Evolutionary conservation across 1,140 invertebrate species (phyloP), one percentile per base, ranked within the genome.

Genomic region (Lepidostoma basale): DNA sequence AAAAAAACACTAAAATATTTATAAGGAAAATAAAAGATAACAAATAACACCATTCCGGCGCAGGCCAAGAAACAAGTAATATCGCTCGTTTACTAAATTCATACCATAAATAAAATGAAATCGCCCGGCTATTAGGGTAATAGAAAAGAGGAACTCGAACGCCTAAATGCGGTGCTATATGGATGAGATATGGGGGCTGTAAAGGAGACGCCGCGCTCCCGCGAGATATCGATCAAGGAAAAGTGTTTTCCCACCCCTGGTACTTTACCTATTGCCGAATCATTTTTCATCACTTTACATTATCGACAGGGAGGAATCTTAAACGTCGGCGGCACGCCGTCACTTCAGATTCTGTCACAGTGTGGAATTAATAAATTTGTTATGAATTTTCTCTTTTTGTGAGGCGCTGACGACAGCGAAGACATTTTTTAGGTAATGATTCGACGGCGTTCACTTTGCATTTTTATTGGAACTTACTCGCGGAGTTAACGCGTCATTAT

Each of bases 81-180:
- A 72, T 72, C 67, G 70, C 67, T 72, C 70, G 70, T 72, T 72
- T 72, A 69, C 62, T 72, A 72, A 72, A 72, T 72, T 72, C 70
- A 72, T 72, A 72, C 63, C 70, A 72, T 72, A 72, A 72, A 72
- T 72, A 72, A 72, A 72, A 72, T 69, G 70, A 72, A 72, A 72
- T 72, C 70, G 70, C 70, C 70, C 49, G 62, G 67, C 70, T 72
- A 72, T 72, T 72, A 72, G 70, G 70, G 70, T 72, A 72, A 72
- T 72, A 72, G 70, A 72, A 72, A 72, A 72, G 70, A 72, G 70
- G 68, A 67, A 63, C 70, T 72, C 60, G 58, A 47, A 68, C 66
- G 59, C 47, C 69, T 54, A 62, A 70, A 70, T 58, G 64, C 58
- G 59, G 28, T 56, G 68, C 68, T 67, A 66, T 63, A 62, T 62